A percentile compares a stretch with the other conserved stretches of the same genome.
Evolutionary conservation across 2,797 vertebrate species (phyloP).

Genomic region (Acanthiza pusilla): DNA sequence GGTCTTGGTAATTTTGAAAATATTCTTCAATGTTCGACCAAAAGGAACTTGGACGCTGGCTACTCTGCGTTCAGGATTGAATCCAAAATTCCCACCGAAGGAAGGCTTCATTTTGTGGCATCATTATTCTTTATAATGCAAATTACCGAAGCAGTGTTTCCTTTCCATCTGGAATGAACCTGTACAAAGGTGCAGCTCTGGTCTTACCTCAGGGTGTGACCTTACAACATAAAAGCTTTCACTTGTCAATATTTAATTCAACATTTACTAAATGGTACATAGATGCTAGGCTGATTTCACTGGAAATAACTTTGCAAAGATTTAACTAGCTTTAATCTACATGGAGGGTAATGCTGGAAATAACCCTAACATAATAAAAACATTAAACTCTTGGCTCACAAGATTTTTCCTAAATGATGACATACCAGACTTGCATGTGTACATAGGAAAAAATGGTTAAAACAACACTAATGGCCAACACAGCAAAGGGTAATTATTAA

Average conservation of each 20-base stretch:
- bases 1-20: background rate
- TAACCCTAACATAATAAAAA: background rate
- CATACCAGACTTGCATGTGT: background rate
- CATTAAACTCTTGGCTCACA: background rate
- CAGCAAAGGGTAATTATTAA: slow-evolving; percentile 48
- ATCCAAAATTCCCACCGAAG: background rate
- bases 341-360: background rate
- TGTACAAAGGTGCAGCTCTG: background rate
- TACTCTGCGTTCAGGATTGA: background rate
- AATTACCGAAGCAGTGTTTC: background rate
- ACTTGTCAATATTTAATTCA: slow-evolving; percentile 62
- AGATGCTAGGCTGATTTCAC: slow-evolving; percentile 1
- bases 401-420: slow-evolving; percentile 19
- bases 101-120: background rate
- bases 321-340: slow-evolving; percentile 15
- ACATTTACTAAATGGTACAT: slow-evolving; percentile 10
- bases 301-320: slow-evolving; percentile 3
- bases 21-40: background rate
- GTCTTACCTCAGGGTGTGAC: background rate
- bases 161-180: background rate
- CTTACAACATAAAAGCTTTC: slow-evolving; percentile 34
- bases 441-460: slow-evolving; percentile 23
- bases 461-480: background rate
- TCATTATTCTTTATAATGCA: background rate
- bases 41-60: background rate